Conservation (phyloP, 2,888 invertebrate genomes). For the Opisthograptis luteolata region DNA sequence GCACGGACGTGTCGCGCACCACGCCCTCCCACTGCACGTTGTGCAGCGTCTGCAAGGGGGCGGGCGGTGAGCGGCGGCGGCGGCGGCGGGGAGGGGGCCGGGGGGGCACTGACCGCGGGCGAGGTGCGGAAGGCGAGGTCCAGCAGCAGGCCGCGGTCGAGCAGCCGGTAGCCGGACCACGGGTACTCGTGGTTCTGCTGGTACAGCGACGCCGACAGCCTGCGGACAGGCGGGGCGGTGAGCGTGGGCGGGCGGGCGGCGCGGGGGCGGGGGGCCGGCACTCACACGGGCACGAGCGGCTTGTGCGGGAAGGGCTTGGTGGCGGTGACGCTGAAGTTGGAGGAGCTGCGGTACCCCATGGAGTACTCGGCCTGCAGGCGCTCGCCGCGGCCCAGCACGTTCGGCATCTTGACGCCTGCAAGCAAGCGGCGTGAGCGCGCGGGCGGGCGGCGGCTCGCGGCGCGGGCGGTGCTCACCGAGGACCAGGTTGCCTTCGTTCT, state of each 20-base stretch:
- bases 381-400: slow-evolving; percentile 95
- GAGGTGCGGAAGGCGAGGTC: slow-evolving; percentile 90
- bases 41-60: slow-evolving; percentile 87
- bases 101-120: slow-evolving; percentile 67
- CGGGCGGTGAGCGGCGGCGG: background rate
- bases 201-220: slow-evolving; percentile 89
- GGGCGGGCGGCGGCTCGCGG: background rate
- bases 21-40: slow-evolving; percentile 94
- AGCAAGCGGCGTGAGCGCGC: background rate
- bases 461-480: slow-evolving; percentile 69
- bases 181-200: slow-evolving; percentile 91
- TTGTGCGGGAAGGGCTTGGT: slow-evolving; percentile 93
- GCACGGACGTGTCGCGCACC: slow-evolving; percentile 90
- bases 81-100: background rate
- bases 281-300: slow-evolving; percentile 87
- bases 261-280: slow-evolving; percentile 33
- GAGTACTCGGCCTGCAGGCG: slow-evolving; percentile 92
- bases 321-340: slow-evolving; percentile 91
- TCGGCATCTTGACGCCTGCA: slow-evolving; percentile 89
- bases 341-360: slow-evolving; percentile 92
- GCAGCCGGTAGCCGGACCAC: slow-evolving; percentile 92
- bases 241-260: slow-evolving; percentile 20
- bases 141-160: slow-evolving; percentile 90
- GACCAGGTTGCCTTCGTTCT: slow-evolving; percentile 95
- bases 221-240: slow-evolving; percentile 54